A percentile compares a stretch with the other conserved stretches of the same genome.
Conservation (phyloP, 2,797 vertebrate genomes). For the Gadopsis bispinosus region DNA sequence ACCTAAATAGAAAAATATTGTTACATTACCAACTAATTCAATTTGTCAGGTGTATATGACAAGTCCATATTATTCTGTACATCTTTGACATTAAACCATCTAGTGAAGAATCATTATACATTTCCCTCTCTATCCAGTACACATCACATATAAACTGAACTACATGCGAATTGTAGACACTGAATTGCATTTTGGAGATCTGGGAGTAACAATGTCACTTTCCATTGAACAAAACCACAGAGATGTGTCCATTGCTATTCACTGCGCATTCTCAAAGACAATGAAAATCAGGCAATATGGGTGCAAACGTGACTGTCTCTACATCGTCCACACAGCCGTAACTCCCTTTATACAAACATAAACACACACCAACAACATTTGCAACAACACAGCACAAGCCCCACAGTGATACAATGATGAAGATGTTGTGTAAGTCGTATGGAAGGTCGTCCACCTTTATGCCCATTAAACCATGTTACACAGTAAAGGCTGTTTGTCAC, state of each 20-base stretch:
- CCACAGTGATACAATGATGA: slow-evolving; percentile 53
- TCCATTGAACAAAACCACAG: background rate
- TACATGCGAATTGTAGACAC: slow-evolving; percentile 23
- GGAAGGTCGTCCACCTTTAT: slow-evolving; percentile 65
- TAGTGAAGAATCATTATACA: background rate
- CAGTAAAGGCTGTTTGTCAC: slow-evolving; percentile 66
- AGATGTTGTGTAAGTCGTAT: slow-evolving; percentile 57
- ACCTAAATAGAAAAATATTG: background rate
- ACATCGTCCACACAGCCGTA: background rate
- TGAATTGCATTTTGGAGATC: slow-evolving; percentile 15
- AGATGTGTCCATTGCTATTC: slow-evolving; percentile 16
- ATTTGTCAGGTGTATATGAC: background rate
- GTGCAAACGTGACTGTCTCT: slow-evolving; percentile 23
- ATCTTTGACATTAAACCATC: slow-evolving; percentile 14
- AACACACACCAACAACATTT: background rate
- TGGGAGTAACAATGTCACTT: background rate
- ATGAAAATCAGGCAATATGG: slow-evolving; percentile 25
- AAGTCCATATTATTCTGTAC: background rate
- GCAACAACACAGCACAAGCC: slow-evolving; percentile 2
- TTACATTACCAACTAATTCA: background rate
- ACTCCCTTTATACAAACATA: background rate
- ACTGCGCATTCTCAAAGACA: background rate
- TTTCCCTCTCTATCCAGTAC: background rate
- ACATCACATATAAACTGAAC: slow-evolving; percentile 24
- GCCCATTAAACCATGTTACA: slow-evolving; percentile 67